These are phyloP conservation scores for Spea multiplicata DNA, from an alignment of 2,113 vertebrate genomes.

Conservation along the genomic window DNA sequence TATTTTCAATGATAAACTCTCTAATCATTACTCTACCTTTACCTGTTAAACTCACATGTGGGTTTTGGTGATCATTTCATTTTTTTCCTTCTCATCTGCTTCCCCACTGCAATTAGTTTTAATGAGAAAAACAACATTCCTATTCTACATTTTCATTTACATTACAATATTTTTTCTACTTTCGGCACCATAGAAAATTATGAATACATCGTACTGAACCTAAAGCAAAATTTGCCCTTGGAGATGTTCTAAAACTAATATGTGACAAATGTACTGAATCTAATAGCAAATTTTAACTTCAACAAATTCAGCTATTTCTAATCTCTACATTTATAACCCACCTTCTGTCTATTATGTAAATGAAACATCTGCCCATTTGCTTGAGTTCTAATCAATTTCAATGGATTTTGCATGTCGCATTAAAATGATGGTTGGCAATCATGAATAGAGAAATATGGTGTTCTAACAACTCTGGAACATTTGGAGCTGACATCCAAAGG, in stretches of 20 bases:
- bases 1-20: no score
- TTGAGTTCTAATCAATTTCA: constrained; percentile 38
- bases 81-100: neutral
- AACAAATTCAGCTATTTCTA: constrained; percentile 38
- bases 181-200: constrained; percentile 6
- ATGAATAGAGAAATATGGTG: constrained; percentile 22
- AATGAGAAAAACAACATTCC: neutral
- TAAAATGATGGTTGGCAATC: constrained; percentile 26
- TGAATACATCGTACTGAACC: constrained; percentile 21
- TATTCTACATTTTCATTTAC: neutral
- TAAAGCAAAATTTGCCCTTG: constrained; percentile 39
- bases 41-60: no score
- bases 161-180: neutral
- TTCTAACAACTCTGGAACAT: constrained; percentile 2
- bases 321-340: constrained; percentile 38
- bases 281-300: constrained; percentile 37
- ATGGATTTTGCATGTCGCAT: constrained; percentile 22
- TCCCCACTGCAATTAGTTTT: neutral
- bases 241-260: constrained; percentile 39
- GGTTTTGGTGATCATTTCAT: no score
- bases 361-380: constrained; percentile 34
- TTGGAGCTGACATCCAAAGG: neutral
- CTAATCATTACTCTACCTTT: no score
- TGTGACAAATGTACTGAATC: constrained; percentile 34
- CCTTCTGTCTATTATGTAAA: constrained; percentile 43